A percentile compares a stretch with the other conserved stretches of the same genome.
phyloP scores from a whole-genome alignment of 1,140 invertebrate genomes.

The Drosophila malerkotliana region DNA sequence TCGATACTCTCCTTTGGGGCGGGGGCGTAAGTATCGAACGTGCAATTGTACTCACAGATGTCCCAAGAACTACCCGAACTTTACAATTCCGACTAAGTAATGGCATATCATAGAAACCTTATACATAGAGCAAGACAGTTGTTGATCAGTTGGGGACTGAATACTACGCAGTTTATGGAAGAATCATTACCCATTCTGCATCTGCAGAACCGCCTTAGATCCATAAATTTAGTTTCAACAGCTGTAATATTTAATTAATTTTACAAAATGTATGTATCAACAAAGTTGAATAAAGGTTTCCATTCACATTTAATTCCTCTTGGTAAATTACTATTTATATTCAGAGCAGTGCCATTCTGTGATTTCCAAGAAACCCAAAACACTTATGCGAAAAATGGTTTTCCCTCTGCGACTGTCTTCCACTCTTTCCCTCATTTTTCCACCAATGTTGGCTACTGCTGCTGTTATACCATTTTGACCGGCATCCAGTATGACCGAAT shows the following conservation, averaged over 20 bases:
- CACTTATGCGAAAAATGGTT: not conserved
- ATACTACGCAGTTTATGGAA: not conserved
- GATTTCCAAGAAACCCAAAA: not conserved
- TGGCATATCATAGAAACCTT: slow-evolving; percentile 37
- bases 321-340: not conserved
- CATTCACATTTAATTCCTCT: not conserved
- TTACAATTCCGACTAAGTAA: slow-evolving; percentile 19
- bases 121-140: slow-evolving; percentile 20
- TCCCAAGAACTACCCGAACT: slow-evolving; percentile 18
- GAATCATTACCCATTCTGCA: too few species aligned
- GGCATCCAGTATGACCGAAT: slow-evolving; percentile 48
- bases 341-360: not conserved
- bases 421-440: not conserved
- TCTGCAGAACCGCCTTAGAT: too few species aligned
- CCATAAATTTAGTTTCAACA: too few species aligned
- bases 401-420: not conserved
- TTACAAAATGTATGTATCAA: too few species aligned
- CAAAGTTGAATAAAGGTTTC: not conserved
- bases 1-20: slow-evolving; percentile 55
- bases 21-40: slow-evolving; percentile 13
- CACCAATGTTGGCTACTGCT: slow-evolving; percentile 3
- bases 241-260: too few species aligned
- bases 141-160: not conserved
- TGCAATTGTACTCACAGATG: slow-evolving; percentile 43
- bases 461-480: slow-evolving; percentile 31